phyloP scores from a whole-genome alignment of 2,113 vertebrate genomes.

The Prionailurus viverrinus region DNA sequence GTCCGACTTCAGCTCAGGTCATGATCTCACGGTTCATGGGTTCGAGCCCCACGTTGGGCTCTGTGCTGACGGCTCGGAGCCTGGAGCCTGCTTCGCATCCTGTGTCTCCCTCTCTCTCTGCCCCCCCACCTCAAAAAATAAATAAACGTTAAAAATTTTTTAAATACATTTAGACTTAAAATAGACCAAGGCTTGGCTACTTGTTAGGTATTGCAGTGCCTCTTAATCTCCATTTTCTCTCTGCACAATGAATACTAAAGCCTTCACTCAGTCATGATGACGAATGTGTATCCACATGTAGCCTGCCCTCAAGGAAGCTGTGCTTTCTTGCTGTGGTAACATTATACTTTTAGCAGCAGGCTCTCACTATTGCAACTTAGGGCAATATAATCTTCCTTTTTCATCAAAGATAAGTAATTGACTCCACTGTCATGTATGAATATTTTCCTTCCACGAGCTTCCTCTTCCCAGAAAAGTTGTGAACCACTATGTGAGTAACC shows the following conservation, averaged over 20 bases:
- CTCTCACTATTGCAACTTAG: neutral
- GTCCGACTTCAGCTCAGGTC: no score
- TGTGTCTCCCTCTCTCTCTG: no score
- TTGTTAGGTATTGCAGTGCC: neutral
- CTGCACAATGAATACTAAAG: no score
- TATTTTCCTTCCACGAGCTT: conserved; percentile 43
- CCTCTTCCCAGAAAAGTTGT: conserved; percentile 46
- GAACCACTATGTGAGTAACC: conserved; percentile 64
- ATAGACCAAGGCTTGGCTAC: neutral
- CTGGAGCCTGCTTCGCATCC: no score
- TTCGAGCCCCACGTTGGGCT: no score
- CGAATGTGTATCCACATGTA: neutral
- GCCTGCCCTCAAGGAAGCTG: neutral
- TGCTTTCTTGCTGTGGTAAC: neutral
- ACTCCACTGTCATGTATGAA: neutral
- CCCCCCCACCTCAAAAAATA: no score
- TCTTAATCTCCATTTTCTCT: neutral
- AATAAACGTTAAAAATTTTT: no score
- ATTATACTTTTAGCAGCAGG: neutral
- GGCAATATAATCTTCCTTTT: neutral
- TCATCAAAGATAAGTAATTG: neutral
- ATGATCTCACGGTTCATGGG: no score
- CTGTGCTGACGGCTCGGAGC: no score
- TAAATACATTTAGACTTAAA: neutral
- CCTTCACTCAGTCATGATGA: neutral